Conservation (phyloP, 1,140 invertebrate species). For the Stratiolaelaps scimitus region DNA sequence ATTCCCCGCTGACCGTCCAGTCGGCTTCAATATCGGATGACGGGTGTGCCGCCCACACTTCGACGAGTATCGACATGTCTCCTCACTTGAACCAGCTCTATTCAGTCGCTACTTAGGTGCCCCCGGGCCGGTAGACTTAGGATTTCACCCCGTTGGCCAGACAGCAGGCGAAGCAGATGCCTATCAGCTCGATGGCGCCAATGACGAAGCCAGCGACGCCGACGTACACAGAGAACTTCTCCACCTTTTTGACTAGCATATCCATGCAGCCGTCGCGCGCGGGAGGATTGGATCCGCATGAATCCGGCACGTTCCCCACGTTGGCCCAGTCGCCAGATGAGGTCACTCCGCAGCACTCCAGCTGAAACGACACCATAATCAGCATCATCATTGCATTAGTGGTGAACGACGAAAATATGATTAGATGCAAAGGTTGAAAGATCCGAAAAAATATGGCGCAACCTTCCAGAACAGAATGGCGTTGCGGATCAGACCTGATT, state of each 20-base stretch:
- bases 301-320: neutral
- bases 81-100: too few species aligned
- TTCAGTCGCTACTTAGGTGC: too few species aligned
- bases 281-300: neutral
- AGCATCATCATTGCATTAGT: too few species aligned
- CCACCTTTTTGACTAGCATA: conserved; percentile 1
- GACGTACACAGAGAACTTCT: conserved; percentile 23
- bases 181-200: conserved; percentile 26
- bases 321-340: conserved; percentile 9
- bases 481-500: too few species aligned
- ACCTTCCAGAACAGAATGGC: too few species aligned
- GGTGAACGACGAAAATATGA: too few species aligned
- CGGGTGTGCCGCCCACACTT: too few species aligned
- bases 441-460: too few species aligned
- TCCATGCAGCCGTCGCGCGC: neutral
- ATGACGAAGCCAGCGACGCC: conserved; percentile 21
- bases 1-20: too few species aligned
- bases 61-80: too few species aligned
- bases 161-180: conserved; percentile 23
- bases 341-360: conserved; percentile 25
- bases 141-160: conserved; percentile 23
- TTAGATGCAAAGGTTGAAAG: too few species aligned
- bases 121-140: neutral
- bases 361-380: neutral
- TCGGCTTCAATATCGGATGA: too few species aligned